Conservation (phyloP, 2,888 invertebrate species). For the Amphipyra tragopoginis region DNA sequence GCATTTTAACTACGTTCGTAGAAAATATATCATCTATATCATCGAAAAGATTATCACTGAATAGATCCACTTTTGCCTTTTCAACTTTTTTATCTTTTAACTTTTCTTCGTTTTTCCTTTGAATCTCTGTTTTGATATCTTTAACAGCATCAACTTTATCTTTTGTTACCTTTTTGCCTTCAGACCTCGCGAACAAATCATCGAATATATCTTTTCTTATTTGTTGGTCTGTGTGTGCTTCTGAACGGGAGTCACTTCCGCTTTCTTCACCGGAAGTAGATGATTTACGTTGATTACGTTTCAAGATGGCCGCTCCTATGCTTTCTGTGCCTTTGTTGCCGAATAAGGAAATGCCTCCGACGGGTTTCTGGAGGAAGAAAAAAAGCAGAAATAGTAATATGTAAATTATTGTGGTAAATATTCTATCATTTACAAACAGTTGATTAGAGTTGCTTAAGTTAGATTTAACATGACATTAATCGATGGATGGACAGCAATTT, state of each 20-base stretch:
- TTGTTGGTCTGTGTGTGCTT: slow-evolving; percentile 35
- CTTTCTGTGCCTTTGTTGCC: slow-evolving; percentile 82
- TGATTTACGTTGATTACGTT: slow-evolving; percentile 74
- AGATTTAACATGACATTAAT: too few species aligned
- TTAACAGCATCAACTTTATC: slow-evolving; percentile 39
- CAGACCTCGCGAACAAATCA: slow-evolving; percentile 73
- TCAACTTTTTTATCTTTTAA: slow-evolving; percentile 50
- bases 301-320: slow-evolving; percentile 83
- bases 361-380: slow-evolving; percentile 87
- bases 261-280: slow-evolving; percentile 73
- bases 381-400: not conserved
- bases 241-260: slow-evolving; percentile 48
- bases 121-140: slow-evolving; percentile 41
- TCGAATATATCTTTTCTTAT: slow-evolving; percentile 75
- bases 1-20: slow-evolving; percentile 68
- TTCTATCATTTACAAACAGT: too few species aligned
- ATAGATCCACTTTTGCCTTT: slow-evolving; percentile 74
- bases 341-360: slow-evolving; percentile 90
- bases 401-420: too few species aligned
- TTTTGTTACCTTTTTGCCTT: slow-evolving; percentile 61
- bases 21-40: slow-evolving; percentile 85
- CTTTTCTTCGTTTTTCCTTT: slow-evolving; percentile 46
- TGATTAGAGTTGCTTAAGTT: too few species aligned
- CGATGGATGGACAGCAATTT: too few species aligned
- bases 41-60: slow-evolving; percentile 83